Evolutionary conservation across 1,140 invertebrate genomes (phyloP).

Genomic region (Telenomus remus): DNA sequence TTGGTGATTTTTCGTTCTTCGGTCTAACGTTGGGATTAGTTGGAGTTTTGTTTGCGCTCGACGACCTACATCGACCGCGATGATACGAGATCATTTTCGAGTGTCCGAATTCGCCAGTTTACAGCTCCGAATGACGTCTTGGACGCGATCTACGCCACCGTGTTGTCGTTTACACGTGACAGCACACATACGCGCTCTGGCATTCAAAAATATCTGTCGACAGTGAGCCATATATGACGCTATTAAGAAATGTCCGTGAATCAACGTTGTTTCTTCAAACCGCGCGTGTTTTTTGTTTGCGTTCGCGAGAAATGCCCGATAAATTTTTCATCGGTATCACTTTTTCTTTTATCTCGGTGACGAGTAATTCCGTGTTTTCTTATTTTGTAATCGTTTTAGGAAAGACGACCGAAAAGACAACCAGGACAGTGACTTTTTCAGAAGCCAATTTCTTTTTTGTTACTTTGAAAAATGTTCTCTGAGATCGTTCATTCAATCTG

Average conservation of each 20-base stretch:
- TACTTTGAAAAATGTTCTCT: too few relatives aligned
- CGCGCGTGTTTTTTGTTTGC: constrained; percentile 16
- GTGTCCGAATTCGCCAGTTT: constrained; percentile 32
- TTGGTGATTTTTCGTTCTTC: not conserved
- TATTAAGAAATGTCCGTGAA: constrained; percentile 47
- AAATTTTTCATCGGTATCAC: too few relatives aligned
- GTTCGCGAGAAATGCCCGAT: constrained; percentile 14
- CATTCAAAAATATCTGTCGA: constrained; percentile 58
- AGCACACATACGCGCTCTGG: constrained; percentile 18
- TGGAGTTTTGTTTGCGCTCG: constrained; percentile 22
- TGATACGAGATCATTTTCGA: constrained; percentile 52
- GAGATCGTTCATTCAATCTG: too few relatives aligned
- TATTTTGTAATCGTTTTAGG: too few relatives aligned
- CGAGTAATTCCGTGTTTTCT: too few relatives aligned
- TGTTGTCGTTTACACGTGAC: constrained; percentile 51
- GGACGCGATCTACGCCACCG: constrained; percentile 33
- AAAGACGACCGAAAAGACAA: too few relatives aligned
- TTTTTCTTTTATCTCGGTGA: too few relatives aligned
- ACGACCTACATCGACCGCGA: constrained; percentile 18
- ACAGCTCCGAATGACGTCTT: constrained; percentile 40
- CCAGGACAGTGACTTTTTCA: too few relatives aligned
- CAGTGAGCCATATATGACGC: constrained; percentile 47
- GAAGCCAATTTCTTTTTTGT: too few relatives aligned
- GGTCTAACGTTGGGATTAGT: constrained; percentile 24
- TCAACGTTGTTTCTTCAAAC: constrained; percentile 39